Evolutionary conservation across 2,113 vertebrate genomes (phyloP).

Genomic region (Odocoileus hemionus): DNA sequence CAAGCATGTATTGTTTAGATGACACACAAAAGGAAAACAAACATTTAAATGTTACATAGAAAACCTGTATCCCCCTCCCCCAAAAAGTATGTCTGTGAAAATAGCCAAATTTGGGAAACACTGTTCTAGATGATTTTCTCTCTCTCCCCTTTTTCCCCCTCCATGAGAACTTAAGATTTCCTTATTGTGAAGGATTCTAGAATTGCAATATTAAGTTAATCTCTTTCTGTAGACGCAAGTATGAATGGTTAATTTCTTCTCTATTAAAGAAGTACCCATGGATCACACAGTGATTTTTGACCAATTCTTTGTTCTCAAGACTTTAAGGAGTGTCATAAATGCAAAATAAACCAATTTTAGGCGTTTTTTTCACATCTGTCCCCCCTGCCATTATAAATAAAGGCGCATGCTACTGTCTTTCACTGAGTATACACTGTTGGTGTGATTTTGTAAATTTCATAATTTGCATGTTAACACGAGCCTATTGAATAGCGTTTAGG

Average conservation of each 20-base stretch:
- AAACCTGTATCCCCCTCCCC: background rate
- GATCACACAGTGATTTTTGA: background rate
- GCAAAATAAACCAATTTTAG: background rate
- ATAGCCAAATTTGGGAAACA: background rate
- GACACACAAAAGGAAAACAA: background rate
- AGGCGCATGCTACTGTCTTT: background rate
- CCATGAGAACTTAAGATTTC: background rate
- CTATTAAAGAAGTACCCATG: slow-evolving; percentile 23
- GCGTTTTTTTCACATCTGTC: background rate
- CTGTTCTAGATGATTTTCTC: background rate
- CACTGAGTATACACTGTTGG: background rate
- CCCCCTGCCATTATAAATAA: background rate
- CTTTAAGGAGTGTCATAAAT: background rate
- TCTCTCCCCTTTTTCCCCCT: background rate
- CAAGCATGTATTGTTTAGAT: background rate
- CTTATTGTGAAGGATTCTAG: background rate
- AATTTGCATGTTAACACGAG: background rate
- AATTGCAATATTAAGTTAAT: background rate
- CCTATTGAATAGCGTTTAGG: background rate
- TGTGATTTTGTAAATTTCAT: background rate
- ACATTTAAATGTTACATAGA: background rate
- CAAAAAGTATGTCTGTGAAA: background rate
- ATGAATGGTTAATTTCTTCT: background rate
- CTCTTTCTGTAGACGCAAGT: background rate
- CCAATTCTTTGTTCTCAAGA: background rate